phyloP scores from a whole-genome alignment of 1,140 invertebrate genomes.

The Leptinotarsa lineolata region DNA sequence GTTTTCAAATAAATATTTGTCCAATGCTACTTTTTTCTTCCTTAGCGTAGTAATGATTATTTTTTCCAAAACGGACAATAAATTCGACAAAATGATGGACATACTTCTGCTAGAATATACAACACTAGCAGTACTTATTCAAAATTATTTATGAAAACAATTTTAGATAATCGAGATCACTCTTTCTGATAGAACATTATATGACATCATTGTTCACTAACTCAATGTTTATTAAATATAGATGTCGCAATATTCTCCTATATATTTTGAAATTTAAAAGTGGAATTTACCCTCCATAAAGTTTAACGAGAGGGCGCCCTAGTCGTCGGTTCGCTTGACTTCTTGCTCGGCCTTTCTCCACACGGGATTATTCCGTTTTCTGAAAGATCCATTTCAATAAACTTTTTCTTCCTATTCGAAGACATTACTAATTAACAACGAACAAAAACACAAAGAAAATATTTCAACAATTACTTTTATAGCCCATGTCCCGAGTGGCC shows the following conservation, averaged over 20 bases:
- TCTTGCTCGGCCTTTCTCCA: background rate
- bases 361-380: background rate
- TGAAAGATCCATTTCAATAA: background rate
- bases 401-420: background rate
- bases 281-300: background rate
- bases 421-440: constrained; percentile 5
- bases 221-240: too few species aligned
- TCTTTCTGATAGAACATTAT: too few species aligned
- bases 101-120: too few species aligned
- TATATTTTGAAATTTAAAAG: background rate
- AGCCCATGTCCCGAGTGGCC: background rate
- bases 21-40: too few species aligned
- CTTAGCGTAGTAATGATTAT: too few species aligned
- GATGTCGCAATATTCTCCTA: background rate
- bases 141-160: too few species aligned
- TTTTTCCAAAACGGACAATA: too few species aligned
- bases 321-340: background rate
- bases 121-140: too few species aligned
- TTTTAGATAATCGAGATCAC: too few species aligned
- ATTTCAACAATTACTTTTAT: constrained; percentile 7
- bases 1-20: too few species aligned
- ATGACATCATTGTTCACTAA: too few species aligned
- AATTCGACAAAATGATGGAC: too few species aligned
- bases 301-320: background rate
- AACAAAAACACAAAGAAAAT: constrained; percentile 1